These are phyloP conservation scores for Echinops telfairi DNA, from an alignment of 2,113 vertebrate species.

Conservation along the genomic window DNA sequence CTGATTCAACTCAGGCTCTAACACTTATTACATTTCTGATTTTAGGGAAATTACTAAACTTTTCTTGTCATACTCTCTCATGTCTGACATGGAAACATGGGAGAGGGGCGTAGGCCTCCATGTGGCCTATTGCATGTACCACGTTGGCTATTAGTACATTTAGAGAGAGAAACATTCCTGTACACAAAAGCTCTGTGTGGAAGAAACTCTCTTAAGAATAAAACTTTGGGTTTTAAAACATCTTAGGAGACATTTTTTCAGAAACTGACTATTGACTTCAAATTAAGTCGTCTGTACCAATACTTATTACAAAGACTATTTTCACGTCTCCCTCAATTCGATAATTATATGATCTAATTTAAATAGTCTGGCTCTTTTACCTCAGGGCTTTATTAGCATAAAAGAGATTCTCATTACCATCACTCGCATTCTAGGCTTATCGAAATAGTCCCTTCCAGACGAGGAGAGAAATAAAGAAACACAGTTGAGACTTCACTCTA, in stretches of 20 bases:
- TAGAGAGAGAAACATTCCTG: neutral
- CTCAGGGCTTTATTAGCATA: neutral
- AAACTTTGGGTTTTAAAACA: neutral
- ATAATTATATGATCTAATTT: constrained; percentile 58
- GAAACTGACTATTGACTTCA: constrained; percentile 32
- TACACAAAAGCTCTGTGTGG: neutral
- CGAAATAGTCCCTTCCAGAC: constrained; percentile 3
- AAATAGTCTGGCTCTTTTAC: constrained; percentile 54
- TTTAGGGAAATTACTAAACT: neutral
- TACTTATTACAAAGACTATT: constrained; percentile 8
- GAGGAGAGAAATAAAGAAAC: neutral
- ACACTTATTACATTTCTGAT: neutral
- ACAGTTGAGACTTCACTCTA: neutral
- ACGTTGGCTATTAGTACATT: neutral
- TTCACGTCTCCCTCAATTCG: constrained; percentile 1
- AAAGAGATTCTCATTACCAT: neutral
- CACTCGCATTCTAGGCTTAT: neutral
- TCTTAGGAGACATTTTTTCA: constrained; percentile 50
- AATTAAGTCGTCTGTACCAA: constrained; percentile 54
- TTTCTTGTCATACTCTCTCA: neutral
- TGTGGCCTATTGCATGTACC: neutral
- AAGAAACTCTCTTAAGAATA: neutral
- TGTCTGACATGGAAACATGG: constrained; percentile 5
- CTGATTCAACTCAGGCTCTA: neutral
- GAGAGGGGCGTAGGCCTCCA: neutral